phyloP scores from a whole-genome alignment of 1,140 invertebrate species.

The Araneus ventricosus region DNA sequence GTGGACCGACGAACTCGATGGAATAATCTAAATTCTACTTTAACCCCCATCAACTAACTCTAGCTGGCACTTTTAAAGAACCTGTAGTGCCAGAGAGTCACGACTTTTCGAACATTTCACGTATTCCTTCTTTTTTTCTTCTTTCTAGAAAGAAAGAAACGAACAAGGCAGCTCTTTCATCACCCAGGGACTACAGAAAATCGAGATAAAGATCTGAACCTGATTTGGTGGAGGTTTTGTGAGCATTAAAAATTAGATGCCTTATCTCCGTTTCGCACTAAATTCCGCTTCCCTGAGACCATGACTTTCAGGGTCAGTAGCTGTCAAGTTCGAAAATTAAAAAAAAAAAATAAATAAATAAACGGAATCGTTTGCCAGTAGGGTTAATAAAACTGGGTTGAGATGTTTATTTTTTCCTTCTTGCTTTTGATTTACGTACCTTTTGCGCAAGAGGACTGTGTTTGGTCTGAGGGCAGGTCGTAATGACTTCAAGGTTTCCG shows the following conservation, averaged over 20 bases:
- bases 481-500: neutral
- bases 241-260: conserved; percentile 50
- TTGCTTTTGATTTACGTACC: neutral
- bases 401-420: neutral
- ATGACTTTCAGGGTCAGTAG: neutral
- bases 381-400: conserved; percentile 32
- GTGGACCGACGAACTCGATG: neutral
- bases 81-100: neutral
- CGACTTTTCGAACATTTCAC: conserved; percentile 25
- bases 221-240: neutral
- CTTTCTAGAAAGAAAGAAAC: neutral
- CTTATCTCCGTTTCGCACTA: conserved; percentile 14
- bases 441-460: neutral
- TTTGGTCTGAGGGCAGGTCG: neutral
- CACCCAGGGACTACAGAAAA: neutral
- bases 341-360: too few relatives aligned
- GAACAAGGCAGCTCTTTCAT: neutral
- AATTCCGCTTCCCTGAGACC: neutral
- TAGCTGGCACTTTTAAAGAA: neutral
- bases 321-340: neutral
- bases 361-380: neutral
- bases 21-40: neutral
- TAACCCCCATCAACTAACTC: neutral
- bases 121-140: neutral
- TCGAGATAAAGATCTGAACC: conserved; percentile 22